phyloP scores from a whole-genome alignment of 2,888 invertebrate genomes.

The Strigamia maritima region DNA sequence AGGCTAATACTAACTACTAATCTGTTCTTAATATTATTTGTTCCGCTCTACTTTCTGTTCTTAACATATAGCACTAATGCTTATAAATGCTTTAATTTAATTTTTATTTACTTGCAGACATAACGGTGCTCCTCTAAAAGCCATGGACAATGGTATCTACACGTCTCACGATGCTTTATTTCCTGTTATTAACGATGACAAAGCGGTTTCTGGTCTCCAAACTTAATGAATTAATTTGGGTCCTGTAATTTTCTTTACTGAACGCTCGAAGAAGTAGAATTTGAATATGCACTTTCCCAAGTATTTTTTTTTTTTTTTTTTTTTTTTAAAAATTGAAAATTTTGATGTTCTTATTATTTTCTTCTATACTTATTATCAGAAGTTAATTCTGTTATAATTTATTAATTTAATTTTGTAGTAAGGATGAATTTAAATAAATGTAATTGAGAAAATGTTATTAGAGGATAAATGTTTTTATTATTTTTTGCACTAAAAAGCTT shows the following conservation, averaged over 20 bases:
- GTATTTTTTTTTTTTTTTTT: background rate
- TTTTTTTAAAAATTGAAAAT: too few relatives aligned
- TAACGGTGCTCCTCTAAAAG: constrained; percentile 7
- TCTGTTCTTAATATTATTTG: background rate
- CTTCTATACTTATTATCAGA: background rate
- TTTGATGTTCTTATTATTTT: too few relatives aligned
- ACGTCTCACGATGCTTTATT: constrained; percentile 23
- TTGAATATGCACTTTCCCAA: background rate
- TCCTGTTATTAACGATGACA: constrained; percentile 8
- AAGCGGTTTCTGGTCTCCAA: background rate
- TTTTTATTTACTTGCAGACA: constrained; percentile 29
- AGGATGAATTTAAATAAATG: background rate
- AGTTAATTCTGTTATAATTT: background rate
- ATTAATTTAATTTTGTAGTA: too few relatives aligned
- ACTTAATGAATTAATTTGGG: background rate
- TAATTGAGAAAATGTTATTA: too few relatives aligned
- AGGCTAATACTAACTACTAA: background rate
- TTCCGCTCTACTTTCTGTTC: background rate
- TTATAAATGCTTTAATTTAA: background rate
- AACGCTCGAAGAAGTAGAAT: background rate
- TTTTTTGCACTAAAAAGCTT: too few relatives aligned
- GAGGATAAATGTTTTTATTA: too few relatives aligned
- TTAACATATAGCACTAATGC: constrained; percentile 1
- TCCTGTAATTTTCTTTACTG: background rate
- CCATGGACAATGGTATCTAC: background rate